phyloP scores from a whole-genome alignment of 2,797 vertebrate genomes.

The Sus cebifrons region DNA sequence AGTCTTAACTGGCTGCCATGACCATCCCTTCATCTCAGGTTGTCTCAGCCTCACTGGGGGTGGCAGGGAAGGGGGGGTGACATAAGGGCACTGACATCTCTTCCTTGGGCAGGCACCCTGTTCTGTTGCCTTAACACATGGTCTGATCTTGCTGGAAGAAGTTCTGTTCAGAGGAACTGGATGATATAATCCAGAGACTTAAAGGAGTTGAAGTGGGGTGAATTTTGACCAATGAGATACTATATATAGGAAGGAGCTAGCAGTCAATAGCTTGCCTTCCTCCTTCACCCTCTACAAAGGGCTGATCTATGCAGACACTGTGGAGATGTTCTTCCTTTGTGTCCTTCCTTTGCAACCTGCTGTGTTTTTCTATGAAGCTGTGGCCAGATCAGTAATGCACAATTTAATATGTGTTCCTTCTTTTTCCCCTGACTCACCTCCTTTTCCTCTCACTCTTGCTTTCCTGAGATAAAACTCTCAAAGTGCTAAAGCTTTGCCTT shows the following conservation, averaged over 20 bases:
- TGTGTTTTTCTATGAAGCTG: neutral
- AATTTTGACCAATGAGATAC: neutral
- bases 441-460: conserved; percentile 50
- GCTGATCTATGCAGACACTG: neutral
- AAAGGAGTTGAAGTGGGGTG: neutral
- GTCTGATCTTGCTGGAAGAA: neutral
- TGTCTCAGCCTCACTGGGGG: neutral
- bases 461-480: conserved; percentile 11
- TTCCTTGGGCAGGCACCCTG: neutral
- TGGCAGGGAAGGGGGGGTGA: neutral
- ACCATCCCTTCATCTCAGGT: neutral
- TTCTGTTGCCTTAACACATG: neutral
- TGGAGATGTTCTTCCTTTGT: neutral
- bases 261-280: neutral
- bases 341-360: neutral
- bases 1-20: neutral
- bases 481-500: conserved; percentile 28
- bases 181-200: neutral
- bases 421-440: conserved; percentile 1
- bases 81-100: neutral
- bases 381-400: neutral
- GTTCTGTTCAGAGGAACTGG: neutral
- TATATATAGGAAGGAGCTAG: neutral
- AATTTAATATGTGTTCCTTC: neutral
- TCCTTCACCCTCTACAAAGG: neutral